Base-by-base conservation (phyloP, 2,113 vertebrate species). In the Phylloscopus trochiloides region DNA sequence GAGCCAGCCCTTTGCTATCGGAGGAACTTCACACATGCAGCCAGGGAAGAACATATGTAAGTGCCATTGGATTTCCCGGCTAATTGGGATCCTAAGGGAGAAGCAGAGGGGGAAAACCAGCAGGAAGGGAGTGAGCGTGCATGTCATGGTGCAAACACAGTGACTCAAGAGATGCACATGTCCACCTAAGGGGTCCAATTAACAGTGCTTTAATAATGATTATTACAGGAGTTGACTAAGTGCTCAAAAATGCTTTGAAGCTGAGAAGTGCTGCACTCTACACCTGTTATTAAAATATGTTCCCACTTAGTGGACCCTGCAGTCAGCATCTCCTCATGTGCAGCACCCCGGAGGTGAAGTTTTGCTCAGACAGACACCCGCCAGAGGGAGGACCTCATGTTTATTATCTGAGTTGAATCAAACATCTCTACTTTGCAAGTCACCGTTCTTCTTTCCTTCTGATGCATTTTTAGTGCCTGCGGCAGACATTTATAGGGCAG, bases 221-320 rank as follows among this genome's bases (percentile, higher is more conserved):
- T 74, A 93, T 96, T 95, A 88, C 26, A 45, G 62, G 51, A 78
- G 57, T 82, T 94, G 93, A 96, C 68, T 96, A 92, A 97, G 81
- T 57, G 29, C 65, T 81, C 1, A 4, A 74, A 96, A 93, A 93
- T 0, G 32, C 81, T 96, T 94, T 97, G 96, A 96, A 93, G 89
- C 32, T 34, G 75, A 88, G 74, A 88, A 84, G 90, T 26, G 50
- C 71, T 76, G 63, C 16, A 1, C 58, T 83, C 73, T 83, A 34
- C 63, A 70, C 73, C 82, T 95, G 85, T 90, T 66, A 95, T 93
- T 97, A 96, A 93, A 96, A 91, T 91, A 45, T 0, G 70, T 96
- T 94, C 87, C 81, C 71, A 13, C 89, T 97, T 96, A 97, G 91
- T 96, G 94, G 94, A 96, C 76, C 90, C 94, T 95, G 92, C 67